Evolutionary conservation across 2,888 invertebrate species (phyloP), one percentile per base, ranked within the genome.

Genomic region (Microctonus hyperodae): DNA sequence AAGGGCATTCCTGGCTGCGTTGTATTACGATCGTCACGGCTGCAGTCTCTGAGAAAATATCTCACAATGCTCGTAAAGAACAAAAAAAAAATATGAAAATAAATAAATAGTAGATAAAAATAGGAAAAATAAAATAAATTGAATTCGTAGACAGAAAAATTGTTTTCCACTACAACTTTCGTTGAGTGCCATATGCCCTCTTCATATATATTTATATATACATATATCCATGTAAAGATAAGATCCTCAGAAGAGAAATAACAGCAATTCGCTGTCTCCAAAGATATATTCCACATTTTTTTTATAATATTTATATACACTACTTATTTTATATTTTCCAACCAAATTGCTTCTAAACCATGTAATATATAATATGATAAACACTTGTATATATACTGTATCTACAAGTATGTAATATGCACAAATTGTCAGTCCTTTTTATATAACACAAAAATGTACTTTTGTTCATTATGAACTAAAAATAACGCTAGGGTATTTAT

Each of bases 11-110:
- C 16, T n/a, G 50, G 33, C 31, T 22, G 25, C n/a, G 13, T 7
- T 59, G 44, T 59, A 59, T 60, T 50, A 60, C 50, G 2, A 22
- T 60, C 48, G 50, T 50, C 60, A 50, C 66, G 66, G 66, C 61
- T 61, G 61, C 40, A 61, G 40, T 55, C 53, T 33, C 23, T 7
- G 61, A 50, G 44, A 61, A 44, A 66, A 66, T 61, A 66, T 66
- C 61, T 50, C 66, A 66, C 61, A 61, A 66, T 61, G 11, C 51
- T 23, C 51, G 25, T 23, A 51, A 50, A 37, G n/a, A 37, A n/a
- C n/a, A n/a, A 37, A 44, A 31, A 60, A 60, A 60, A 60, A 31
- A 48, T 22, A 58, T 23, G 37, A 20, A 58, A 23, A 37, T 37
- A 58, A 58, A 35, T 25, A 60, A 11, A 25, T 44, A 16, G 16